Percentiles rank a stretch among this genome's conserved stretches.
Conservation (phyloP, 2,888 invertebrate species). For the Lasioglossum leucozonium region DNA sequence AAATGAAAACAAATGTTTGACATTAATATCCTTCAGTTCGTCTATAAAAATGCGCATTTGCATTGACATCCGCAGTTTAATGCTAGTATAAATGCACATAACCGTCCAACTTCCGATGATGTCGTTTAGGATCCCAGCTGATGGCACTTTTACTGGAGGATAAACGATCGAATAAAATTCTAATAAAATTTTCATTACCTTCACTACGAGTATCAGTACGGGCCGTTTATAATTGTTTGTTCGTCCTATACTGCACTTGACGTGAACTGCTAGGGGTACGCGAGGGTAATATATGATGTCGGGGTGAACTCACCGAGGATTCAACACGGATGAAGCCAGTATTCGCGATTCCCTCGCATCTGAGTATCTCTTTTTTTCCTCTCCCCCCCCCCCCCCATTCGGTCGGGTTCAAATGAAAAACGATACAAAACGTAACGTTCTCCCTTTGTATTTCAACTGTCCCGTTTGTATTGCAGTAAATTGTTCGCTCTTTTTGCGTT, state of each 20-base stretch:
- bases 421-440: slow-evolving; percentile 32
- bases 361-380: slow-evolving; percentile 8
- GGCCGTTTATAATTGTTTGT: neutral
- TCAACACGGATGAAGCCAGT: slow-evolving; percentile 39
- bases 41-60: neutral
- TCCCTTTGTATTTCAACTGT: slow-evolving; percentile 34
- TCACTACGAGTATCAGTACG: neutral
- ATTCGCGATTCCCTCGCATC: slow-evolving; percentile 25
- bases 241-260: neutral
- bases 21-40: neutral
- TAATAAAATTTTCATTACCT: neutral
- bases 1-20: neutral
- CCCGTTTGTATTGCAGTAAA: slow-evolving; percentile 6
- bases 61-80: neutral
- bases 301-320: slow-evolving; percentile 32
- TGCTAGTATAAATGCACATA: neutral
- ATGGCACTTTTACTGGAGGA: neutral
- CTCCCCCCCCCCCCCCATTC: neutral
- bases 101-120: neutral
- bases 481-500: neutral
- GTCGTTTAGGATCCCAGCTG: neutral
- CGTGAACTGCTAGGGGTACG: neutral
- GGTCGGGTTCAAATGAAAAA: slow-evolving; percentile 23
- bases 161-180: neutral
- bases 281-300: slow-evolving; percentile 4